A percentile compares a stretch with the other conserved stretches of the same genome.
Evolutionary conservation across 1,140 invertebrate species (phyloP).

Genomic region (Cherax destructor): DNA sequence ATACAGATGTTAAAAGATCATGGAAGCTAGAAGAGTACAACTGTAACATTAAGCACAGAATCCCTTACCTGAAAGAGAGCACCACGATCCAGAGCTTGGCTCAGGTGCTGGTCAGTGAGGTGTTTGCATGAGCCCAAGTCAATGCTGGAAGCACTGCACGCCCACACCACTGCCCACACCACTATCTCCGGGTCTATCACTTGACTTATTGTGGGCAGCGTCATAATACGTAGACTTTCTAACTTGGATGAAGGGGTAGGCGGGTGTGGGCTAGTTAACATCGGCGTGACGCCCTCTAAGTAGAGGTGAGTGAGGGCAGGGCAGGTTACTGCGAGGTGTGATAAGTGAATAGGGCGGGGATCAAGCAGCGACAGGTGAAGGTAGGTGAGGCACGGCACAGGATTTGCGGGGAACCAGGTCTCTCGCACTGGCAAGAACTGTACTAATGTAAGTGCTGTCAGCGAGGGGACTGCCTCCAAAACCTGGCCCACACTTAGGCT

Average conservation of each 20-base stretch:
- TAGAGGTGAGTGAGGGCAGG: constrained; percentile 44
- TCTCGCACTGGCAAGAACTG: constrained; percentile 38
- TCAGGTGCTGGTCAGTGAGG: constrained; percentile 43
- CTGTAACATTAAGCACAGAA: no score
- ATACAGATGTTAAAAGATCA: no score
- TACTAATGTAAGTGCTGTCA: constrained; percentile 48
- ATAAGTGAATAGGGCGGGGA: constrained; percentile 37
- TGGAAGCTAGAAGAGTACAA: no score
- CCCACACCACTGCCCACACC: constrained; percentile 60
- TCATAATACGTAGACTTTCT: constrained; percentile 35
- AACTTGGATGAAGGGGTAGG: constrained; percentile 5
- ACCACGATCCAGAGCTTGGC: constrained; percentile 17
- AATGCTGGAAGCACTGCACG: not conserved
- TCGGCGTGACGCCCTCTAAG: constrained; percentile 47
- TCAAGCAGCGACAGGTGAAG: constrained; percentile 59
- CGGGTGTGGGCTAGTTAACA: constrained; percentile 26
- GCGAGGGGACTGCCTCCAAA: constrained; percentile 7
- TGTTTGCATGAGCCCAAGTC: constrained; percentile 36
- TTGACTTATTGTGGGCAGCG: constrained; percentile 39
- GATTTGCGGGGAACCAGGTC: constrained; percentile 4
- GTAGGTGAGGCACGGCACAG: constrained; percentile 34
- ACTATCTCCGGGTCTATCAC: constrained; percentile 33
- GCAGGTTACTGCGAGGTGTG: constrained; percentile 24
- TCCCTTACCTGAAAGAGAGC: constrained; percentile 44
- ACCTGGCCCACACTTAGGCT: constrained; percentile 19